A percentile compares a stretch with the other conserved stretches of the same genome.
Evolutionary conservation across 2,113 vertebrate genomes (phyloP).

Genomic region (Anguilla japonica): DNA sequence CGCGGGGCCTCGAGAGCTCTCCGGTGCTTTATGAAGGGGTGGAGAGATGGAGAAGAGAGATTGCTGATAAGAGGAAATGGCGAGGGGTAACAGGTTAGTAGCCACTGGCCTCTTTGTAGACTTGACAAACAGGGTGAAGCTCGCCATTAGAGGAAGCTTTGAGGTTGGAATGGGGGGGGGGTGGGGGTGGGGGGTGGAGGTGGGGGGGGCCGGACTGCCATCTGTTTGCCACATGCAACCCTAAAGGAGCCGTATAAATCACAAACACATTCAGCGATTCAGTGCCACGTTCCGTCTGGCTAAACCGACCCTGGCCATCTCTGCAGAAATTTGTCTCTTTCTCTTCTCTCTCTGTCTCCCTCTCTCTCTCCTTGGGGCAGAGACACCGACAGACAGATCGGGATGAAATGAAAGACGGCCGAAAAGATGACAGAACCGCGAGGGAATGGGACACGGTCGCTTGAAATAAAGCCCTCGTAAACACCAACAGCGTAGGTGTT

Average conservation of each 20-base stretch:
- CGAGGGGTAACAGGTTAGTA: constrained; percentile 10
- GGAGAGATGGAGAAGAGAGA: background rate
- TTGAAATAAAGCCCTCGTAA: background rate
- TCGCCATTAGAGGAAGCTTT: constrained; percentile 3
- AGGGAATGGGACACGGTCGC: background rate
- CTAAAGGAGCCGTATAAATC: constrained; percentile 75
- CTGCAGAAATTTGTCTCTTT: constrained; percentile 49
- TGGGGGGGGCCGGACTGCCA: constrained; percentile 67
- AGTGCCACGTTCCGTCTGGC: constrained; percentile 67
- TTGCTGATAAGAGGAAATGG: constrained; percentile 6
- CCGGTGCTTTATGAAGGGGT: background rate
- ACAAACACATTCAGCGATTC: constrained; percentile 65
- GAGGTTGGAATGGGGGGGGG: constrained; percentile 41
- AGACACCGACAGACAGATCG: background rate
- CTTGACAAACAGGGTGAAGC: constrained; percentile 29
- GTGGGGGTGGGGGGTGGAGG: constrained; percentile 26
- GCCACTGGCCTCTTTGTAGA: constrained; percentile 34
- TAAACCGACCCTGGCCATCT: constrained; percentile 57
- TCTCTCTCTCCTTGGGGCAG: no score
- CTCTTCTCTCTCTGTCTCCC: background rate
- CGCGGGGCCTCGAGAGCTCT: background rate
- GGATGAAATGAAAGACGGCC: background rate
- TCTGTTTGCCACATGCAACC: constrained; percentile 76
- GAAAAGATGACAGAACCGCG: background rate
- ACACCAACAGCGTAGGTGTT: background rate